Evolutionary conservation across 64 coral and sea anemone genomes (phyloP).

Genomic region (Stichodactyla helianthus): DNA sequence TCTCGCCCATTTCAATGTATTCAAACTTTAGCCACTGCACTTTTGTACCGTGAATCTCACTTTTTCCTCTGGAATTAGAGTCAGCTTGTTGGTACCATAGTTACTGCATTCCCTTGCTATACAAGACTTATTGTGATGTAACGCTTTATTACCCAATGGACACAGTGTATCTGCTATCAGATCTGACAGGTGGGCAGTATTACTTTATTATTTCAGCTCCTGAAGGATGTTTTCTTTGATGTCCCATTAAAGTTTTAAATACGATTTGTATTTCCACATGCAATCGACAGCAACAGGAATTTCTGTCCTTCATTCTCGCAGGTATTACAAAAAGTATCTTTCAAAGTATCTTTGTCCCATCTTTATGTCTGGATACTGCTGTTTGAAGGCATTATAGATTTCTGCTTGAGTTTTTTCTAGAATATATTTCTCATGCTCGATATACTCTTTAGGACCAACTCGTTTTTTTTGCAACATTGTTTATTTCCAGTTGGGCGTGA

Average conservation of each 20-base stretch:
- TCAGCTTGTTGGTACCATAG: not conserved
- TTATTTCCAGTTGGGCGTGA: constrained; percentile 35
- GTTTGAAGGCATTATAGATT: constrained; percentile 34
- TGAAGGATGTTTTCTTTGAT: not conserved
- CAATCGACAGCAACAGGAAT: not conserved
- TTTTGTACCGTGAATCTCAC: not conserved
- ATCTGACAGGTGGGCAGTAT: not conserved
- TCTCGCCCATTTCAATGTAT: not conserved
- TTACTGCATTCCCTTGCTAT: not conserved
- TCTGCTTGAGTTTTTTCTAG: constrained; percentile 37
- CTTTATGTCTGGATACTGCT: constrained; percentile 17
- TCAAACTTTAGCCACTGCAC: constrained; percentile 1
- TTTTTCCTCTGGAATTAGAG: constrained; percentile 2
- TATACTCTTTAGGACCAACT: constrained; percentile 22
- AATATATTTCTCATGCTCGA: constrained; percentile 24
- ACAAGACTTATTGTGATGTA: not conserved
- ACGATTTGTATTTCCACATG: not conserved
- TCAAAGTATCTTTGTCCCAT: constrained; percentile 28
- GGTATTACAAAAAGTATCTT: not conserved
- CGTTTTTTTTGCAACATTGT: not conserved
- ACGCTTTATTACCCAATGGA: not conserved
- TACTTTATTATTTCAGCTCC: not conserved
- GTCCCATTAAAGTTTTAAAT: not conserved
- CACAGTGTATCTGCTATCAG: not conserved
- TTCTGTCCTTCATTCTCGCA: not conserved